Evolutionary conservation across 2,797 vertebrate species (phyloP), one percentile per base, ranked within the genome.

Genomic region (Lacerta viridis): DNA sequence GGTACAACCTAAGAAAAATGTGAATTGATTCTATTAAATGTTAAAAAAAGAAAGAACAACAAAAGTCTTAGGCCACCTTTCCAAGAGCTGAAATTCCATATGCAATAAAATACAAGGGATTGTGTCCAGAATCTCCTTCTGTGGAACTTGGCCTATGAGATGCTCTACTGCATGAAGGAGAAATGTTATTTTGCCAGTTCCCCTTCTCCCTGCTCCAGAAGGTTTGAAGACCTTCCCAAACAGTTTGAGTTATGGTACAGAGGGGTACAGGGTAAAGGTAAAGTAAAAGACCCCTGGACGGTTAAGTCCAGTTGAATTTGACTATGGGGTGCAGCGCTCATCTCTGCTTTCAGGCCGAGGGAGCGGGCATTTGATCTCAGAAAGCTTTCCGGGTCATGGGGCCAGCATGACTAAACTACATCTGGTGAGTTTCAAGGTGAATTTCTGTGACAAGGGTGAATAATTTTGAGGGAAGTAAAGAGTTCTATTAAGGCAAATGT

Each of bases 401-500:
- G 46, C 46, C 46, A 50, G 46, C 46, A 50, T 50, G 46, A 50
- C 46, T 50, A 50, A 50, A 50, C 46, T 10, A 50, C 46, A 50
- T 13, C 46, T 50, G 1, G 46, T 50, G 11, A 68, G 20, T n/a
- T 69, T 79, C 18, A 50, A 25, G 7, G 25, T 68, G 10, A 33
- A 33, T 85, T 68, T 78, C 17, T 74, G 15, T 43, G 66, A 7
- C 27, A 39, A n/a, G 69, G 66, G 27, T 18, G 15, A 4, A 15
- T 29, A 68, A 64, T 46, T 78, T 86, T 86, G 41, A 78, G 13
- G 43, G 43, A 50, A 79, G n/a, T 41, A 79, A 86, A 69, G 74
- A 3, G 1, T 64, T 85, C 75, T 41, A 41, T 39, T 27, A 75
- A 75, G 15, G 36, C 7, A 39, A 4, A 11, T 29, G 20, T n/a